Percentiles rank a stretch among this genome's conserved stretches.
These are phyloP conservation scores for Leistus spinibarbis DNA, from an alignment of 2,888 invertebrate species.

Conservation along the genomic window DNA sequence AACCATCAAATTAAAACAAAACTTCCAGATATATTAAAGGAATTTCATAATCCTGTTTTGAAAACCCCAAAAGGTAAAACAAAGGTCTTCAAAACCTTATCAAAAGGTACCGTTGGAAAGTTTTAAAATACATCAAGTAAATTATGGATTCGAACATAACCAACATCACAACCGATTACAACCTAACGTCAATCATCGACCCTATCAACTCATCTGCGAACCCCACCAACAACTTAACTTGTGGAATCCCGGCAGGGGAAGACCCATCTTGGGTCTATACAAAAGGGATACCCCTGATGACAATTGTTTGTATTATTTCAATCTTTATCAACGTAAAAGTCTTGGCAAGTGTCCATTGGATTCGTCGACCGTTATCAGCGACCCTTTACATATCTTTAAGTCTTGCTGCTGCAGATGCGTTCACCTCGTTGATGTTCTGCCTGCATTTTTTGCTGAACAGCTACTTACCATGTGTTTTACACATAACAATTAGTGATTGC, in stretches of 20 bases:
- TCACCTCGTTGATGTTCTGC: slow-evolving; percentile 61
- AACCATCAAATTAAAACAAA: no score
- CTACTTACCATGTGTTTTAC: slow-evolving; percentile 56
- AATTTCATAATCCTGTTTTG: no score
- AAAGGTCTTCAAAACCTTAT: not conserved
- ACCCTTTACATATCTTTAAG: slow-evolving; percentile 66
- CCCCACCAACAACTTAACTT: not conserved
- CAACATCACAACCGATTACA: not conserved
- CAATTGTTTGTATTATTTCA: slow-evolving; percentile 61
- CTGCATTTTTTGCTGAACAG: slow-evolving; percentile 62
- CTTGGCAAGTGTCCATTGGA: slow-evolving; percentile 62
- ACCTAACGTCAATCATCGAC: no score
- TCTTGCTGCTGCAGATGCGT: slow-evolving; percentile 64
- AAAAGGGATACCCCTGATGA: slow-evolving; percentile 52
- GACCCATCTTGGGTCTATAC: slow-evolving; percentile 40
- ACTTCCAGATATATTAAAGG: no score
- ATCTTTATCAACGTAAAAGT: slow-evolving; percentile 62
- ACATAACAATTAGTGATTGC: slow-evolving; percentile 40
- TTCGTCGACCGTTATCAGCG: slow-evolving; percentile 62
- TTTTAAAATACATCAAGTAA: not conserved
- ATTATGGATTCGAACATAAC: not conserved
- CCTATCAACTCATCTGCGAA: no score
- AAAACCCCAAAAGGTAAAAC: no score
- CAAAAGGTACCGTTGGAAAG: not conserved
- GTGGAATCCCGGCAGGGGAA: not conserved